Evolutionary conservation across 2,113 vertebrate species (phyloP).

Genomic region (Brachyhypopomus gauderio): DNA sequence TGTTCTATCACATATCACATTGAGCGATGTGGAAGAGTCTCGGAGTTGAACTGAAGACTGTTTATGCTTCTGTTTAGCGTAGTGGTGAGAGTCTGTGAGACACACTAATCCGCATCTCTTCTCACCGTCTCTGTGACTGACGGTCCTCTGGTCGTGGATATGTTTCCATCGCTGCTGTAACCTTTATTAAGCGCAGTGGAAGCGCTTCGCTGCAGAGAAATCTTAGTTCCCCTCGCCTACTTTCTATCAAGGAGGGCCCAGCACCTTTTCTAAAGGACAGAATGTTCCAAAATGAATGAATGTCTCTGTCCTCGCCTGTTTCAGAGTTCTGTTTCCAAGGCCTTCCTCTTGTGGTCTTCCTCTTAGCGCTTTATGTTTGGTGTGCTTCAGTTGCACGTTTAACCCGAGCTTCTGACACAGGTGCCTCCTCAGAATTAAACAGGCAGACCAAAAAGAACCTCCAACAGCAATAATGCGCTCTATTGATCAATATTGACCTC

Average conservation of each 20-base stretch:
- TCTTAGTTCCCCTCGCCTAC: not conserved
- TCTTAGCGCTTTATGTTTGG: too few relatives aligned
- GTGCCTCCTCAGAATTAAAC: not conserved
- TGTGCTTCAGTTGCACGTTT: not conserved
- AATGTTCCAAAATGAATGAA: not conserved
- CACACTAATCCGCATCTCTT: not conserved
- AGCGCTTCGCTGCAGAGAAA: not conserved
- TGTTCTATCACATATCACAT: too few relatives aligned
- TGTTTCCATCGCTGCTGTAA: not conserved
- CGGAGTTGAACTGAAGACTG: too few relatives aligned
- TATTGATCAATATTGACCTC: not conserved
- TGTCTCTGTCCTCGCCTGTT: not conserved
- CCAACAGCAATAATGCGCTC: not conserved
- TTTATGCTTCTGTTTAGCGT: not conserved
- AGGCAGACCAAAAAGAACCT: not conserved
- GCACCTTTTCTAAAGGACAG: not conserved
- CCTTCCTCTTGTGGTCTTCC: too few relatives aligned
- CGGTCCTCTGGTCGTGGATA: not conserved
- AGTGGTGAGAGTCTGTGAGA: too few relatives aligned
- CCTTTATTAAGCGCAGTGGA: not conserved
- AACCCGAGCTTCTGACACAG: not conserved
- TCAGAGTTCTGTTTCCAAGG: not conserved
- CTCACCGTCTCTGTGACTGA: not conserved
- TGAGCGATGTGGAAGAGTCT: too few relatives aligned
- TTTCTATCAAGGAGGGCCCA: not conserved